Percentiles rank a stretch among this genome's conserved stretches.
Conservation (phyloP, 2,113 vertebrate genomes). For the Chaetura pelagica region DNA sequence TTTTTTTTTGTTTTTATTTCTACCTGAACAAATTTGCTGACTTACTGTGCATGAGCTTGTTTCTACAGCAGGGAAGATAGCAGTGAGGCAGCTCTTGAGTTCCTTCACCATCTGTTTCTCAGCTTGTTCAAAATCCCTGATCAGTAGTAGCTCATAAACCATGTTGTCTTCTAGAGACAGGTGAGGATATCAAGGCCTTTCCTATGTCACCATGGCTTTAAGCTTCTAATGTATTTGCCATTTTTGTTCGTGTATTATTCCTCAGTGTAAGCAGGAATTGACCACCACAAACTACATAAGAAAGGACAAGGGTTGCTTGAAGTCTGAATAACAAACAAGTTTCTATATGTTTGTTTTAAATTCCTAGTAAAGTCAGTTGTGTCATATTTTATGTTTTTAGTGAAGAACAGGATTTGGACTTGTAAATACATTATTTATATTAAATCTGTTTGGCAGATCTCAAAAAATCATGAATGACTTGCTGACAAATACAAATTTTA, state of each 20-base stretch:
- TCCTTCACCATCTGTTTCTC: background rate
- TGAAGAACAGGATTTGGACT: background rate
- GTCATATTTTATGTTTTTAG: background rate
- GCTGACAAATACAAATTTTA: background rate
- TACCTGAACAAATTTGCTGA: background rate
- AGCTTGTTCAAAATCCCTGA: background rate
- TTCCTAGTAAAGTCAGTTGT: background rate
- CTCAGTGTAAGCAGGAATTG: background rate
- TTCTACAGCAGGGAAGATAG: background rate
- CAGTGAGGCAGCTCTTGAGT: background rate
- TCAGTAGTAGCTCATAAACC: background rate
- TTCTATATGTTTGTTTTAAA: background rate
- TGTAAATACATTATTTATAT: background rate
- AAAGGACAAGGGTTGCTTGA: background rate
- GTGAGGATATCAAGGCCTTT: background rate
- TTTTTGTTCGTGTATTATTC: background rate
- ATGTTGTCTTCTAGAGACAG: background rate
- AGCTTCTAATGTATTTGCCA: background rate
- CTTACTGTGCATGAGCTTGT: background rate
- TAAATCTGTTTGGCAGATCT: background rate
- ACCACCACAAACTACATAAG: background rate
- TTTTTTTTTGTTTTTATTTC: background rate
- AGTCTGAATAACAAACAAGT: background rate
- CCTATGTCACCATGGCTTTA: background rate
- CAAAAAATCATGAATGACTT: background rate